phyloP scores from a whole-genome alignment of 2,888 invertebrate genomes.

The Lycocerus yunnanus region DNA sequence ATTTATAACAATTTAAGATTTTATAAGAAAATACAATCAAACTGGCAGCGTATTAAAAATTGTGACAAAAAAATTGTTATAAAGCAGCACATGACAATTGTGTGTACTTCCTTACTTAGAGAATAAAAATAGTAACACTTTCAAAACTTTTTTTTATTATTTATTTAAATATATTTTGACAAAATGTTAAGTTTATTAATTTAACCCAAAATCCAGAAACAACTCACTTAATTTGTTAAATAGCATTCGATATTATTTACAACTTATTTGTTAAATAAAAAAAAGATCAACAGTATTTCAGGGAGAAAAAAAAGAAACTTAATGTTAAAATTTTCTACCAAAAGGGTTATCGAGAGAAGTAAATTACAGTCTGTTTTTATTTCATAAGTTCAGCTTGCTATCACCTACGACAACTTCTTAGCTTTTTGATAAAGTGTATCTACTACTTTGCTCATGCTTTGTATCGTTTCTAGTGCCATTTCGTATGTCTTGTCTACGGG shows the following conservation, averaged over 20 bases:
- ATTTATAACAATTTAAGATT: not conserved
- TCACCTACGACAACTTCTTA: conserved; percentile 88
- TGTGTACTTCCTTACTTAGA: not conserved
- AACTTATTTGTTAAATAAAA: conserved; percentile 13
- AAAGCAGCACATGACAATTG: not conserved
- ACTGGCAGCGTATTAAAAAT: not conserved
- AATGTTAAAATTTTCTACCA: conserved; percentile 19
- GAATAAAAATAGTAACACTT: not conserved
- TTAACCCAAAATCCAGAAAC: not conserved
- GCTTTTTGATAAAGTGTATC: conserved; percentile 99
- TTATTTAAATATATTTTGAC: not conserved
- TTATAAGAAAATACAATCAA: not conserved
- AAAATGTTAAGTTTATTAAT: not conserved
- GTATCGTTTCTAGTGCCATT: conserved; percentile 95
- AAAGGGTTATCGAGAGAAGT: conserved; percentile 20
- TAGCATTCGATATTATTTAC: conserved; percentile 1
- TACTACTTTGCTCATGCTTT: conserved; percentile 99
- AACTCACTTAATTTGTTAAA: not conserved
- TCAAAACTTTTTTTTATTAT: not conserved
- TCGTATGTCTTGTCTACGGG: conserved; percentile 96
- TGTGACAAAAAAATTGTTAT: not conserved
- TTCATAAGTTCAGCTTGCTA: conserved; percentile 13
- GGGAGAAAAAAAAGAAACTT: conserved; percentile 1
- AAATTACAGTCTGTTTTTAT: conserved; percentile 29
- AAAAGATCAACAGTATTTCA: conserved; percentile 18